Percentiles rank a stretch among this genome's conserved stretches.
These are phyloP conservation scores for Aselliscus stoliczkanus DNA, from an alignment of 2,797 vertebrate genomes.

Conservation along the genomic window DNA sequence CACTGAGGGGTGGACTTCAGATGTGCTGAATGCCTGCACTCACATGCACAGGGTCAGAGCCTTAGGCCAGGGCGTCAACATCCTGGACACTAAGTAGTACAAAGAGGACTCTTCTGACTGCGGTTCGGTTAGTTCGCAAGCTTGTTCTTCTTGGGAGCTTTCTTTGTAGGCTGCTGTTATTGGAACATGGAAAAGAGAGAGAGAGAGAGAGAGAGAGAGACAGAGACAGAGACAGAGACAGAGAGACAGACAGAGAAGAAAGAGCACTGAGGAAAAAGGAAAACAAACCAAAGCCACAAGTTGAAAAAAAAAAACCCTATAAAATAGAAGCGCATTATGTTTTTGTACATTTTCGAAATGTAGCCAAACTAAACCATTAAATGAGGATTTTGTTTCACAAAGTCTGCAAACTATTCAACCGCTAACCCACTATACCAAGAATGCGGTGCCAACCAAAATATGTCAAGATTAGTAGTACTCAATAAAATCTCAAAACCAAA, in stretches of 20 bases:
- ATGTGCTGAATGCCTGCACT: background rate
- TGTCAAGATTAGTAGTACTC: conserved; percentile 74
- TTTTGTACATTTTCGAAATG: conserved; percentile 77
- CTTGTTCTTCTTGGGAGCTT: background rate
- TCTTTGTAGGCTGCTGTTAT: background rate
- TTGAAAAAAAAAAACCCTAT: conserved; percentile 49
- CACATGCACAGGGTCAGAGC: conserved; percentile 20
- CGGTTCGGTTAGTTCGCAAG: background rate
- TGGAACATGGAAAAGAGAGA: conserved; percentile 17
- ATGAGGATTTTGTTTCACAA: conserved; percentile 78
- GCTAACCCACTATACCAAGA: conserved; percentile 70
- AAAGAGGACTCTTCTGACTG: background rate
- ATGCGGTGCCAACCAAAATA: conserved; percentile 78
- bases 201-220: background rate
- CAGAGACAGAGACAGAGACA: background rate
- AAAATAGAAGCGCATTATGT: conserved; percentile 71
- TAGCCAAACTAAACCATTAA: conserved; percentile 80
- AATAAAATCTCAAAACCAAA: conserved; percentile 80
- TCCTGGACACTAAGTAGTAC: conserved; percentile 2
- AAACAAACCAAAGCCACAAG: conserved; percentile 38
- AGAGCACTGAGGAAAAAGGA: background rate
- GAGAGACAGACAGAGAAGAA: background rate
- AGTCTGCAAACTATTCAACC: conserved; percentile 78
- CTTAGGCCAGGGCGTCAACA: background rate
- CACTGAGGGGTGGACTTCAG: background rate